phyloP scores from a whole-genome alignment of 1,140 invertebrate genomes.

The Drosophila tropicalis region DNA sequence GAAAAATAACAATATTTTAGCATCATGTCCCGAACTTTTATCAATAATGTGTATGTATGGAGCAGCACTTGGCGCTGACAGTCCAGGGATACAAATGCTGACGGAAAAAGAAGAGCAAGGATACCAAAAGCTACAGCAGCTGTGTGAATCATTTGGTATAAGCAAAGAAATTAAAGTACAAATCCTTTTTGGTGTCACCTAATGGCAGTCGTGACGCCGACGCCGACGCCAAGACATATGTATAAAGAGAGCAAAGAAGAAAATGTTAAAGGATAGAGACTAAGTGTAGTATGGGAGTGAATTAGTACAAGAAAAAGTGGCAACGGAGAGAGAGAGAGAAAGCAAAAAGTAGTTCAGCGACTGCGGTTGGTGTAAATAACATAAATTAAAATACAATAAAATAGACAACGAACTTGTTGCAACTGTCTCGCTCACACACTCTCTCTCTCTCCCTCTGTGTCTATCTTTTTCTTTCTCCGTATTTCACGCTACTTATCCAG shows the following conservation, averaged over 20 bases:
- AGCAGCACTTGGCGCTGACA: conserved; percentile 25
- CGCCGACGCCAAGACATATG: conserved; percentile 23
- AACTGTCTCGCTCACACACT: neutral
- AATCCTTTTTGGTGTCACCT: conserved; percentile 65
- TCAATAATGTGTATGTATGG: conserved; percentile 15
- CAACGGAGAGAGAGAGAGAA: conserved; percentile 6
- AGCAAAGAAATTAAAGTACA: conserved; percentile 74
- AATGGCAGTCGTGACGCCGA: conserved; percentile 42
- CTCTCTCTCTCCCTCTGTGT: neutral
- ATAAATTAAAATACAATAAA: conserved; percentile 79
- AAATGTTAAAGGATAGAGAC: conserved; percentile 2
- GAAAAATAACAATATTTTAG: neutral
- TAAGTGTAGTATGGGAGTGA: neutral
- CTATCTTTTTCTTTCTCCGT: neutral
- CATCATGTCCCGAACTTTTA: conserved; percentile 22
- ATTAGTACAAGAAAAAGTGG: neutral
- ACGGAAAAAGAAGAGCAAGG: conserved; percentile 3
- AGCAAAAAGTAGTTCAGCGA: conserved; percentile 49
- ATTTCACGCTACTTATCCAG: neutral
- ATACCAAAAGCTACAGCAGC: conserved; percentile 18
- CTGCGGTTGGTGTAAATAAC: conserved; percentile 62
- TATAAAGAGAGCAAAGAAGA: conserved; percentile 2
- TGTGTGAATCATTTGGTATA: conserved; percentile 45
- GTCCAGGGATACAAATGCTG: conserved; percentile 6
- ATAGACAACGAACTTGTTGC: conserved; percentile 67